Base-by-base conservation (phyloP, 2,888 invertebrate species). In the Drosophila meridionalis region DNA sequence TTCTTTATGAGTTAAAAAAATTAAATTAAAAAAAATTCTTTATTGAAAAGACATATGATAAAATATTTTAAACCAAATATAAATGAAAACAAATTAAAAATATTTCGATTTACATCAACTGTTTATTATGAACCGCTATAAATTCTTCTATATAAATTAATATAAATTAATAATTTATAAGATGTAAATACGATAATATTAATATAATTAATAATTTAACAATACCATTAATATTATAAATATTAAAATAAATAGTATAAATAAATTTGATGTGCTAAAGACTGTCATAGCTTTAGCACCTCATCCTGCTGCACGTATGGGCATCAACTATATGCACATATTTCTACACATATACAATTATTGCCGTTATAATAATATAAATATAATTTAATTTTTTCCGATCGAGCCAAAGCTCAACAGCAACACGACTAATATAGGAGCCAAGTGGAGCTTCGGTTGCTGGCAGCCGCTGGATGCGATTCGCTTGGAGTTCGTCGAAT, bases 1-100 rank as follows among this genome's bases (percentile, higher is more conserved):
- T 79, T 73, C 79, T 80, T 82, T 93, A 0, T 78, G 4, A 11
- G 45, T 45, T 45, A 9, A 45, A 26, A 45, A 11, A 45, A 45
- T 45, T 26, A 26, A 45, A 5, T 45, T 45, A 26, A 20, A 45
- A 11, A 45, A 45, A 45, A 45, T 45, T 11, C 11, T 45, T 1
- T 26, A 45, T 0, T 26, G 45, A 2, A 26, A 45, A 26, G 45
- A 26, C 11, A 45, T 45, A 3, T 20, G 9, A 36, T 3, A 11
- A 36, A 11, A 36, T 36, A 36, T 47, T 47, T 7, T 3, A 32
- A 30, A 45, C 4, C 32, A 9, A 8, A 6, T 12, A 32, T n/a
- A n/a, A 3, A 50, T 47, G 2, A 47, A 47, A 28, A 42, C 3
- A 42, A 8, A 8, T 43, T 8, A 1, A 0, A 43, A 20, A 45